Conservation (phyloP, 2,797 vertebrate species). For the Prionace glauca region DNA sequence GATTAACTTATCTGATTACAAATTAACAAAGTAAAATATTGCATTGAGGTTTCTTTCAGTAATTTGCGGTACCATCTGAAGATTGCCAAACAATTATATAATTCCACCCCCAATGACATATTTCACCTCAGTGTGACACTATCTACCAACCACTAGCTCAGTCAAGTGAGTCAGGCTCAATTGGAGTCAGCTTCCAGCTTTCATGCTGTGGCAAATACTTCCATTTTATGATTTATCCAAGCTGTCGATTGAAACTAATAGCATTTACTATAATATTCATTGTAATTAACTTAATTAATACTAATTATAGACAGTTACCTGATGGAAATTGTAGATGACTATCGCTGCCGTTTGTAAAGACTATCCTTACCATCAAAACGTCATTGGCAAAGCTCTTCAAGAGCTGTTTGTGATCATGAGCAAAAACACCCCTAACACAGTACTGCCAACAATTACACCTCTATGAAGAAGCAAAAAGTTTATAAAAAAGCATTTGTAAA, state of each 20-base stretch:
- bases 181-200: background rate
- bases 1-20: background rate
- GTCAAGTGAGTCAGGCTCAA: background rate
- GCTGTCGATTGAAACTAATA: background rate
- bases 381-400: background rate
- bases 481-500: background rate
- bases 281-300: background rate
- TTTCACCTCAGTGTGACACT: slow-evolving; percentile 26
- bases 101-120: slow-evolving; percentile 5
- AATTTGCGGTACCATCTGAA: background rate
- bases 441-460: background rate
- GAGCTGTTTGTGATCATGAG: background rate
- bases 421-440: background rate
- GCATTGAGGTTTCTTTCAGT: background rate
- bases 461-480: background rate
- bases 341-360: background rate
- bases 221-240: background rate
- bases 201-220: background rate
- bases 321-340: background rate
- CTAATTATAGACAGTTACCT: background rate
- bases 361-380: background rate
- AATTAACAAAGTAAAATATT: background rate
- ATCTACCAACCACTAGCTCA: background rate
- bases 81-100: background rate
- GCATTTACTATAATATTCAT: background rate